Evolutionary conservation across 1,140 invertebrate species (phyloP).

Genomic region (Pseudomyrmex sp.): DNA sequence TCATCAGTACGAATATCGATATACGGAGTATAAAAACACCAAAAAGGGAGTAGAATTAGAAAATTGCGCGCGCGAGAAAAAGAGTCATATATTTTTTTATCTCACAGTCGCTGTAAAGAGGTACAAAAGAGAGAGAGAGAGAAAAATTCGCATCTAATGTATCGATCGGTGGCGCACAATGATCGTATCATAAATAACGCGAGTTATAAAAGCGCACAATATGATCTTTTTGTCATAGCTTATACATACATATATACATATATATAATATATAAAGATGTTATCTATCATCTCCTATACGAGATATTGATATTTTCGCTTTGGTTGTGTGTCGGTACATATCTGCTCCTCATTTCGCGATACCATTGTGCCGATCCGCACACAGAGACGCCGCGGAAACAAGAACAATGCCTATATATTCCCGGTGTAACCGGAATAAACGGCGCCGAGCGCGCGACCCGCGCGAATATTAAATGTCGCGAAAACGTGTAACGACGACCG

Average conservation of each 20-base stretch:
- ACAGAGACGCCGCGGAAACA: not conserved
- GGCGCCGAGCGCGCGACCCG: too few relatives aligned
- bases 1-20: slow-evolving; percentile 30
- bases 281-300: not conserved
- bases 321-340: not conserved
- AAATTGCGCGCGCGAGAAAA: slow-evolving; percentile 25
- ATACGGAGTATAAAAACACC: not conserved
- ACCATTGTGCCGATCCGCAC: not conserved
- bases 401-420: not conserved
- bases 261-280: not conserved
- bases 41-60: not conserved
- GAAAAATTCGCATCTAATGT: not conserved
- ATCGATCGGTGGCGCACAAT: not conserved
- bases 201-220: not conserved
- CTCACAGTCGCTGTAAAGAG: too few relatives aligned
- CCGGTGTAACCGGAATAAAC: slow-evolving; percentile 49
- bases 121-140: not conserved
- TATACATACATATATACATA: slow-evolving; percentile 6
- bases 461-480: slow-evolving; percentile 52
- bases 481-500: slow-evolving; percentile 38
- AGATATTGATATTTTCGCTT: slow-evolving; percentile 21
- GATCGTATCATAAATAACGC: not conserved
- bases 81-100: not conserved
- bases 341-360: not conserved
- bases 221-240: not conserved